A percentile compares a stretch with the other conserved stretches of the same genome.
Conservation (phyloP, 1,140 invertebrate genomes). For the Pemphigus obesinymphae region DNA sequence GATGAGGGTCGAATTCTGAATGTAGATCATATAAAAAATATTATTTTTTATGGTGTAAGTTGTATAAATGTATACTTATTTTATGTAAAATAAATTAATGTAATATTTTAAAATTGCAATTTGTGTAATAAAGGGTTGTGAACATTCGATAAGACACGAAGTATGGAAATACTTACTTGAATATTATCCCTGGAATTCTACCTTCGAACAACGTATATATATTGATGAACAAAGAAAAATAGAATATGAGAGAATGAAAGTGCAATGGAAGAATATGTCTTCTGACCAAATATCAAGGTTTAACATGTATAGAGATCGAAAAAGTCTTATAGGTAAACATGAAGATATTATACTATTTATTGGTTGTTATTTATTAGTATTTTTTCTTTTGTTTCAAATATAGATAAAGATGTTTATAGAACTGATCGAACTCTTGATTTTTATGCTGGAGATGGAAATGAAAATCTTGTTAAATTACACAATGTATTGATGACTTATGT, state of each 20-base stretch:
- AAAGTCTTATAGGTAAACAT: conserved; percentile 77
- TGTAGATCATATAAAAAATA: conserved; percentile 64
- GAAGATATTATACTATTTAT: conserved; percentile 15
- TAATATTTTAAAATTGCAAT: background rate
- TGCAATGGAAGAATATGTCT: conserved; percentile 91
- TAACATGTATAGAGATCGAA: conserved; percentile 80
- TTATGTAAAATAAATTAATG: no score
- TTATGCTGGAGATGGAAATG: conserved; percentile 86
- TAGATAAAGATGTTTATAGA: conserved; percentile 95
- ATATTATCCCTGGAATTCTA: conserved; percentile 82
- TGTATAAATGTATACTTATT: conserved; percentile 5
- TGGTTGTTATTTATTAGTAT: background rate
- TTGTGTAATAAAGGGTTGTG: conserved; percentile 55
- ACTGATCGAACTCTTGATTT: conserved; percentile 90
- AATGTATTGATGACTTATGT: conserved; percentile 98
- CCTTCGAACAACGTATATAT: conserved; percentile 61
- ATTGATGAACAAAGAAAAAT: conserved; percentile 59
- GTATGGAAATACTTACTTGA: conserved; percentile 95
- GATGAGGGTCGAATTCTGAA: conserved; percentile 69
- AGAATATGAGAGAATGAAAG: conserved; percentile 93
- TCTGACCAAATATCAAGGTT: conserved; percentile 83
- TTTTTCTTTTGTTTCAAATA: conserved; percentile 45
- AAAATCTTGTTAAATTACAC: conserved; percentile 75
- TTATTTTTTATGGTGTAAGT: conserved; percentile 85
- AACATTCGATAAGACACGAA: conserved; percentile 67